phyloP scores from a whole-genome alignment of 2,113 vertebrate species.

The Hippocampus comes region DNA sequence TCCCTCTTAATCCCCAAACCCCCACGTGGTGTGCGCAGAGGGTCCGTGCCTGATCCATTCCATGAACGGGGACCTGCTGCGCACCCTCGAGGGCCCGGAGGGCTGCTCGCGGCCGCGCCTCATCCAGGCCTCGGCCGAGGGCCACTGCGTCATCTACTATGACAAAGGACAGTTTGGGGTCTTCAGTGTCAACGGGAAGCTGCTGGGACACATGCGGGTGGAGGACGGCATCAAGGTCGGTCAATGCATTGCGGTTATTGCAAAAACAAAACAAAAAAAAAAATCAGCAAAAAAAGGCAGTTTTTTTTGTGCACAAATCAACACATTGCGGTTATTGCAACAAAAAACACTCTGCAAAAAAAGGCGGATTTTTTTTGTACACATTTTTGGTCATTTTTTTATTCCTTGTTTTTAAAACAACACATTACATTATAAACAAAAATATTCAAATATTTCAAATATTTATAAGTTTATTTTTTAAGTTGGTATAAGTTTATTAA shows the following conservation, averaged over 20 bases:
- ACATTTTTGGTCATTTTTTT: too few relatives aligned
- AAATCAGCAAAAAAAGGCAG: too few relatives aligned
- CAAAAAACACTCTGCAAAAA: too few relatives aligned
- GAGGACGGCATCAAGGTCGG: conserved; percentile 88
- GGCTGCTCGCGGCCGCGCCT: conserved; percentile 82
- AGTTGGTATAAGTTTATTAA: too few relatives aligned
- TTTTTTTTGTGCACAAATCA: too few relatives aligned
- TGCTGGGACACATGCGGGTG: conserved; percentile 82
- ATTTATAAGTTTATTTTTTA: too few relatives aligned
- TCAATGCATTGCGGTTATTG: conserved; percentile 29
- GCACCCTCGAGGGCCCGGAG: conserved; percentile 85
- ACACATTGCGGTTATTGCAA: too few relatives aligned
- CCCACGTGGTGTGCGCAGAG: conserved; percentile 68
- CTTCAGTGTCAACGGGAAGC: conserved; percentile 92
- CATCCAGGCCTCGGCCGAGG: conserved; percentile 89
- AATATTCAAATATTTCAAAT: too few relatives aligned
- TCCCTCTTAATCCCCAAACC: background rate
- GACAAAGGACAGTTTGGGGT: conserved; percentile 88
- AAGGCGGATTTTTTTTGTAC: too few relatives aligned
- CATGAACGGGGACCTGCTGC: conserved; percentile 96
- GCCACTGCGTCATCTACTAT: conserved; percentile 93
- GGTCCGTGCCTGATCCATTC: conserved; percentile 98
- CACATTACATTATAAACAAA: too few relatives aligned
- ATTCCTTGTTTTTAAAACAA: background rate
- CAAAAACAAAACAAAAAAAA: too few relatives aligned